Conservation (phyloP, 2,797 vertebrate genomes). For the Denticeps clupeoides region DNA sequence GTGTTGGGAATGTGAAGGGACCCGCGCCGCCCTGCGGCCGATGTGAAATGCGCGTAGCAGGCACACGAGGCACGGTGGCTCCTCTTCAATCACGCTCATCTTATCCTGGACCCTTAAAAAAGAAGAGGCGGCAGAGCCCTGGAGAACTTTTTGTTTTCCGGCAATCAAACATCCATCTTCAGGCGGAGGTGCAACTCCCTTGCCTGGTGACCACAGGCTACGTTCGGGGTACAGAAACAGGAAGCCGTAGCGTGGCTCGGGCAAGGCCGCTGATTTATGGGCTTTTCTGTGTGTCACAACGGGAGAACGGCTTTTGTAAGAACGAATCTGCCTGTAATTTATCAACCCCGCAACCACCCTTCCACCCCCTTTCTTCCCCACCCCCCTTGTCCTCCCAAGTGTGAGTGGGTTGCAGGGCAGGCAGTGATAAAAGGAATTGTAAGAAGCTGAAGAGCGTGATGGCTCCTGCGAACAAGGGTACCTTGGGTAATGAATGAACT, state of each 20-base stretch:
- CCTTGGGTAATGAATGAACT: no score
- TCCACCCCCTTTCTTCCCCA: not conserved
- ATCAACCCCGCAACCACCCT: conserved; percentile 36
- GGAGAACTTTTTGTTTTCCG: conserved; percentile 14
- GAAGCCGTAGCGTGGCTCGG: conserved; percentile 19
- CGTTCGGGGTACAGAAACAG: conserved; percentile 19
- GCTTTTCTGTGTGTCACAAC: conserved; percentile 34
- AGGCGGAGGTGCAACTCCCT: conserved; percentile 3
- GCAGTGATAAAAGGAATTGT: conserved; percentile 31
- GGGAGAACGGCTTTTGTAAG: conserved; percentile 45
- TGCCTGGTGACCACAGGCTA: conserved; percentile 19
- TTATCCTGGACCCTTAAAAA: conserved; percentile 21
- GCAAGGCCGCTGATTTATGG: conserved; percentile 52
- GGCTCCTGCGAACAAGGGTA: not conserved
- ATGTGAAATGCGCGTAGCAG: conserved; percentile 33
- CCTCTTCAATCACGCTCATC: conserved; percentile 33
- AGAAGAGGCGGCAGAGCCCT: conserved; percentile 1
- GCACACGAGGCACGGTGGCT: conserved; percentile 9
- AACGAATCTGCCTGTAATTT: conserved; percentile 55
- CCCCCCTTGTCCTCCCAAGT: conserved; percentile 22
- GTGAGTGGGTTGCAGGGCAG: conserved; percentile 34
- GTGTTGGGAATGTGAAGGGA: conserved; percentile 39
- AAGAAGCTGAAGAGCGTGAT: conserved; percentile 17
- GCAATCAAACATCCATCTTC: conserved; percentile 35
- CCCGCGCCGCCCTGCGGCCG: conserved; percentile 8